Evolutionary conservation across 1,140 invertebrate species (phyloP), one percentile per base, ranked within the genome.

Genomic region (Spodoptera frugiperda): DNA sequence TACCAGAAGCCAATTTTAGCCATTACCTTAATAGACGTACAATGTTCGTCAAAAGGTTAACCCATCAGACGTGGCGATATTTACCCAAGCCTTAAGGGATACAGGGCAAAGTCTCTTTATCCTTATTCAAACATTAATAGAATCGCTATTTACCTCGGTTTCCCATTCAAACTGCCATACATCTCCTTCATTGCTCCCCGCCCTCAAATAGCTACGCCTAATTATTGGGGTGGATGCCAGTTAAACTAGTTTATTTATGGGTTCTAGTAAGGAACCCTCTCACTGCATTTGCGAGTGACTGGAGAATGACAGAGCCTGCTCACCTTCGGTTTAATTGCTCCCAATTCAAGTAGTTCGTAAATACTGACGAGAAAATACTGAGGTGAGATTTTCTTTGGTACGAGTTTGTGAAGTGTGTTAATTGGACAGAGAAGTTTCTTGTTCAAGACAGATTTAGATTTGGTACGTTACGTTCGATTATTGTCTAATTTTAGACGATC

Each of bases 181-280:
- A 46, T 71, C 53, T 57, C 33, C 53, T 71, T 71, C 68, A 71
- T 57, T 71, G 33, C 68, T 55, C 55, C 39, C 67, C 48, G 51
- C 57, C 49, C 55, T 71, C 51, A 71, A 71, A 71, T 71, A 57
- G 39, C 68, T 46, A 39, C 61, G 39, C 19, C 33, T 71, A 71
- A 71, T 71, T 71, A 71, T 71, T 54, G 53, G 53, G 65, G 30
- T 30, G 30, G 25, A 46, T 55, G 53, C 51, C 68, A 71, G 68
- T 55, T 53, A 71, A 54, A 44, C 44, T 14, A 15, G 17, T 71
- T 55, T 54, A 71, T 71, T 71, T 71, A 71, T 71, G 53, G 53
- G 11, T 15, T 39, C 19, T 44, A 57, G 12, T 71, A 44, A 44
- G 67, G 17, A 21, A 44, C 33, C 17, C 53, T 19, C 49, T 71